A percentile compares a stretch with the other conserved stretches of the same genome.
Evolutionary conservation across 2,888 invertebrate genomes (phyloP).

Genomic region (Platycheirus rosarum): DNA sequence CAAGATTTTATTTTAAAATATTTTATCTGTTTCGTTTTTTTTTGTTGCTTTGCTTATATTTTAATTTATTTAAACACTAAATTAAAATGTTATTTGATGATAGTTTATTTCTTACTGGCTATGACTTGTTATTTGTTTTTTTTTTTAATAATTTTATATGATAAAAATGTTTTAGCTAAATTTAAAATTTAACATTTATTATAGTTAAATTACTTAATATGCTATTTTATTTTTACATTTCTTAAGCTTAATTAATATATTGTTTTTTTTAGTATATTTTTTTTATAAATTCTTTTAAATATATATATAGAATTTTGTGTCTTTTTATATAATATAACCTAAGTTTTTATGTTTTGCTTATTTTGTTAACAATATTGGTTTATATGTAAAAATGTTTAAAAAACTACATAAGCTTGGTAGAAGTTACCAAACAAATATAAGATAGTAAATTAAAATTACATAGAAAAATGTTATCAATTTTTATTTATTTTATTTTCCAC

Average conservation of each 20-base stretch:
- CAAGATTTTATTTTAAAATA: slow-evolving; percentile 55
- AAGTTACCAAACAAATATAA: slow-evolving; percentile 38
- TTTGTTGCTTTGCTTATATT: slow-evolving; percentile 39
- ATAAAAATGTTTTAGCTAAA: slow-evolving; percentile 64
- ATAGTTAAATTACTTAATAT: slow-evolving; percentile 46
- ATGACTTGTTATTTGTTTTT: slow-evolving; percentile 31
- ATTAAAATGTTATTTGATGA: slow-evolving; percentile 67
- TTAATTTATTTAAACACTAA: slow-evolving; percentile 41
- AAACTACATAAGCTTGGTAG: slow-evolving; percentile 50
- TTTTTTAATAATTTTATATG: slow-evolving; percentile 36
- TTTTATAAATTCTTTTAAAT: slow-evolving; percentile 65
- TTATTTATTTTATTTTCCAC: not conserved
- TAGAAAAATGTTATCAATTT: slow-evolving; percentile 35
- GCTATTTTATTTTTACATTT: slow-evolving; percentile 41
- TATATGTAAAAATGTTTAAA: slow-evolving; percentile 35
- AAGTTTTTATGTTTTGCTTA: slow-evolving; percentile 17
- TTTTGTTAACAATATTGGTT: slow-evolving; percentile 41
- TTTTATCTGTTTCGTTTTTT: slow-evolving; percentile 28
- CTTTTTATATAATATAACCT: slow-evolving; percentile 27
- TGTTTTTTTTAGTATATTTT: slow-evolving; percentile 48
- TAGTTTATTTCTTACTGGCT: slow-evolving; percentile 54
- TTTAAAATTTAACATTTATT: slow-evolving; percentile 43
- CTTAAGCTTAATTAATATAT: slow-evolving; percentile 63
- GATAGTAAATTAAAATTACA: slow-evolving; percentile 14
- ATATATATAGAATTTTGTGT: slow-evolving; percentile 29